phyloP scores from a whole-genome alignment of 2,797 vertebrate genomes.

The Loris lydekkerianus region DNA sequence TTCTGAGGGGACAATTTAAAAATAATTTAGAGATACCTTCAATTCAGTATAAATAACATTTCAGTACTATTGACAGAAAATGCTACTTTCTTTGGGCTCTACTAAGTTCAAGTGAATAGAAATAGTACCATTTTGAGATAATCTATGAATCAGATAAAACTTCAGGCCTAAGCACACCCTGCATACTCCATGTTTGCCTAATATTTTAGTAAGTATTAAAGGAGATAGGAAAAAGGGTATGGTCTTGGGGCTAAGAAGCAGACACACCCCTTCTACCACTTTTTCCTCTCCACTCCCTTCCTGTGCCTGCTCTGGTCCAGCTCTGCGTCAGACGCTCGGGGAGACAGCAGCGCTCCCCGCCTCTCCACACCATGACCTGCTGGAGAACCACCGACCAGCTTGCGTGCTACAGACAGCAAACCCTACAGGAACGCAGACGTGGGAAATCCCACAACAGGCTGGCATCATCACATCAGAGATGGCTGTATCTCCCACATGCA shows the following conservation, averaged over 20 bases:
- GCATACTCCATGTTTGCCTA: neutral
- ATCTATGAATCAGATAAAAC: slow-evolving; percentile 55
- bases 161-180: neutral
- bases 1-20: neutral
- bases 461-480: neutral
- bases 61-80: slow-evolving; percentile 42
- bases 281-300: neutral
- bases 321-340: neutral
- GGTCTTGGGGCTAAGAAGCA: slow-evolving; percentile 25
- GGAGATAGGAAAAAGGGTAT: neutral
- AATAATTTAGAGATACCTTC: neutral
- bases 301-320: neutral
- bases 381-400: neutral
- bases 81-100: neutral
- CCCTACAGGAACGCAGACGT: neutral
- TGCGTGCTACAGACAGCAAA: neutral
- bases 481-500: neutral
- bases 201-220: neutral
- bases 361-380: neutral
- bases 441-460: neutral
- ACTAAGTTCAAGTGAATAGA: slow-evolving; percentile 19
- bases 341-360: neutral
- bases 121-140: neutral
- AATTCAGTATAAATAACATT: slow-evolving; percentile 24
- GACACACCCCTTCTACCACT: neutral